Evolutionary conservation across 1,140 invertebrate species (phyloP), one percentile per base, ranked within the genome.

Genomic region (Drosophila bipectinata): DNA sequence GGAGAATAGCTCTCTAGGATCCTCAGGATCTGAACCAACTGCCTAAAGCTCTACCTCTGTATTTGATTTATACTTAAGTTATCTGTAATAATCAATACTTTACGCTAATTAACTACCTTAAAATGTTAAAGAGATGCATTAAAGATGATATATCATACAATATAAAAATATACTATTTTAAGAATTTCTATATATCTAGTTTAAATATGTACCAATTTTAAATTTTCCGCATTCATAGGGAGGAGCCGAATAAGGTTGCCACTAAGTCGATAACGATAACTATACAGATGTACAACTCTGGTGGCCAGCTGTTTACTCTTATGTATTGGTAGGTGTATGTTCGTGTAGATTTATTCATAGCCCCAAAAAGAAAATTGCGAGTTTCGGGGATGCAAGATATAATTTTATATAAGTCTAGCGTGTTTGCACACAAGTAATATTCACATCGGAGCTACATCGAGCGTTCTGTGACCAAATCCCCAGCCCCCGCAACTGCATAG

Each of bases 261-360:
- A 37, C 34, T 12, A 12, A 37, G 34, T 44, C 41, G 14, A 44
- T 44, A 44, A 15, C 41, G 41, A 44, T 44, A 44, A 44, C 41
- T 47, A 4, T 4, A n/a, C 12, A n/a, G 3, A 1, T 10, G 4
- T 37, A 37, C 34, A 37, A 37, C 34, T n/a, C 34, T 18, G 62
- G 34, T 32, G 34, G 39, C 44, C 79, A 83, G 80, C 80, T 84
- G 80, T 83, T 84, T 55, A 51, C 28, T 1, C 26, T 64, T 48
- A 61, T 48, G 48, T 73, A 51, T 59, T 49, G 58, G 37, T 66
- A 47, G 44, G 75, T 66, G 56, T 39, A 14, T 77, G 55, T 78
- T 62, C 56, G 57, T 61, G 54, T 57, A 73, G 76, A 81, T 87
- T 77, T 84, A 67, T 85, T 84, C 77, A 69, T 77, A 84, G 41